These are phyloP conservation scores for Calliopsis andreniformis DNA, from an alignment of 1,140 invertebrate species.

Conservation along the genomic window DNA sequence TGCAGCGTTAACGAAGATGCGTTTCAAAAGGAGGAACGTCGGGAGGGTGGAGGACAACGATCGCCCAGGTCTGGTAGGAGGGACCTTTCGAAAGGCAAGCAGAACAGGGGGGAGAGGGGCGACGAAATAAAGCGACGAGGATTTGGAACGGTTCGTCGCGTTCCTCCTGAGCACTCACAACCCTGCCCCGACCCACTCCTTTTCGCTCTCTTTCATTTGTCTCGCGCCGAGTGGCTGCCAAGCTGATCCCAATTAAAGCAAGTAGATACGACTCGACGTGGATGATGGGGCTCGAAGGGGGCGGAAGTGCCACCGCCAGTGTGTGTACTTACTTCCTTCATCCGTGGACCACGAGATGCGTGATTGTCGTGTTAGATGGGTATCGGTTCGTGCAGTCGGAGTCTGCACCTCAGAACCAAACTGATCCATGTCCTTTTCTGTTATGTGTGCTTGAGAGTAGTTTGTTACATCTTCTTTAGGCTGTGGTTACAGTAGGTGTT, in stretches of 20 bases:
- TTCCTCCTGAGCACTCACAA: conserved; percentile 45
- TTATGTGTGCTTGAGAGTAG: too few relatives aligned
- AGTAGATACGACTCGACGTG: conserved; percentile 60
- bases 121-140: conserved; percentile 19
- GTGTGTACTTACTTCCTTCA: too few relatives aligned
- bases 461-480: too few relatives aligned
- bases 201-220: conserved; percentile 70
- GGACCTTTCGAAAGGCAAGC: conserved; percentile 3
- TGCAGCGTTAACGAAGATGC: conserved; percentile 47
- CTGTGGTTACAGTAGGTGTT: too few relatives aligned
- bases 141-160: conserved; percentile 37
- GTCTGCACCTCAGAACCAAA: too few relatives aligned
- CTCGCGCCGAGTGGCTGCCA: conserved; percentile 68
- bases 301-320: not conserved
- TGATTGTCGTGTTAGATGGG: not conserved
- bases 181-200: conserved; percentile 13
- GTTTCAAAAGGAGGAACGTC: conserved; percentile 14
- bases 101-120: not conserved
- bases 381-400: not conserved
- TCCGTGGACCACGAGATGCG: not conserved
- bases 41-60: not conserved
- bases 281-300: not conserved
- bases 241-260: conserved; percentile 74
- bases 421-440: too few relatives aligned
- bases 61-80: not conserved